Percentiles rank a stretch among this genome's conserved stretches.
Conservation (phyloP, 2,888 invertebrate genomes). For the Xanthia icteritia region DNA sequence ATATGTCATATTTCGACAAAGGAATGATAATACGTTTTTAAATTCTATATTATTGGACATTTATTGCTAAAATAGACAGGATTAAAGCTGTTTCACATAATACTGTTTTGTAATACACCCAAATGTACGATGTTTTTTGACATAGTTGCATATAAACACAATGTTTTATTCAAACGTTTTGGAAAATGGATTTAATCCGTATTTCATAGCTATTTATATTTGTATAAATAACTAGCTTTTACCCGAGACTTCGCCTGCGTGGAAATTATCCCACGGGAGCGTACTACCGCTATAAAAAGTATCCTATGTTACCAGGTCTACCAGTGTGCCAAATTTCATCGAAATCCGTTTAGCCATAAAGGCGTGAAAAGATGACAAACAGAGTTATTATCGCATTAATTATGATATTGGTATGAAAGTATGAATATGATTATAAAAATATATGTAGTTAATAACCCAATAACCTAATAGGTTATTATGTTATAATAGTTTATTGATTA, state of each 20-base stretch:
- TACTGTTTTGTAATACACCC: conserved; percentile 37
- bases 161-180: conserved; percentile 41
- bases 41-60: conserved; percentile 60
- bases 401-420: neutral
- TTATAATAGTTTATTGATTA: neutral
- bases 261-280: neutral
- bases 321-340: neutral
- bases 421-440: too few species aligned
- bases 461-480: too few species aligned
- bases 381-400: neutral
- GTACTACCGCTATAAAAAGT: neutral
- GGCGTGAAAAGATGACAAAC: neutral
- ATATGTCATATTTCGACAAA: conserved; percentile 52
- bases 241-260: neutral
- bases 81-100: conserved; percentile 32
- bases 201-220: conserved; percentile 38
- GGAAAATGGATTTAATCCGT: conserved; percentile 14
- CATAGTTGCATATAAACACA: conserved; percentile 31
- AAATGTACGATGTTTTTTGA: conserved; percentile 33
- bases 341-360: neutral
- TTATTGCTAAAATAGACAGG: conserved; percentile 53
- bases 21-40: conserved; percentile 59
- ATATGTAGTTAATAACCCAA: too few species aligned
- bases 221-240: neutral
- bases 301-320: neutral